A percentile compares a stretch with the other conserved stretches of the same genome.
These are phyloP conservation scores for Halotydeus destructor DNA, from an alignment of 1,140 invertebrate species.

Conservation along the genomic window DNA sequence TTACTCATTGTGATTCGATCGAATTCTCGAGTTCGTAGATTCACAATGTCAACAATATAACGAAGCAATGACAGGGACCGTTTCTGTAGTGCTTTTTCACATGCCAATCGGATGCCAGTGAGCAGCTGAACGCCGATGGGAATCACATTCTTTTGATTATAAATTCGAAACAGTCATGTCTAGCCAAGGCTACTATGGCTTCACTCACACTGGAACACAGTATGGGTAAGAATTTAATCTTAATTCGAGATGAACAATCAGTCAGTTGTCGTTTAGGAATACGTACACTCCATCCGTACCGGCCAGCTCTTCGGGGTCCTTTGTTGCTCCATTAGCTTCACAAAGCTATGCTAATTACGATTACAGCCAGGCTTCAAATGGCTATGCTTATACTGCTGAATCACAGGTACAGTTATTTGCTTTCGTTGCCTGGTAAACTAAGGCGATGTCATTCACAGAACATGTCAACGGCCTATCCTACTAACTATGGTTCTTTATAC, in stretches of 20 bases:
- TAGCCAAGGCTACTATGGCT: constrained; percentile 15
- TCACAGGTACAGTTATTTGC: constrained; percentile 10
- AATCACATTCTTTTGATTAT: too few relatives aligned
- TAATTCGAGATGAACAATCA: neutral
- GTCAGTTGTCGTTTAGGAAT: constrained; percentile 1
- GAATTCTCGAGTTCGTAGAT: too few relatives aligned
- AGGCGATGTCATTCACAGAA: neutral
- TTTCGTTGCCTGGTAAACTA: neutral
- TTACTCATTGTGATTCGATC: too few relatives aligned
- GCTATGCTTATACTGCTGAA: constrained; percentile 14
- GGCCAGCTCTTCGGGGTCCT: neutral
- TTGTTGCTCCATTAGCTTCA: constrained; percentile 8
- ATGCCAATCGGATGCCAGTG: too few relatives aligned
- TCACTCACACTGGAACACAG: constrained; percentile 13
- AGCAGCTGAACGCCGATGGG: too few relatives aligned
- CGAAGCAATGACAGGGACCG: too few relatives aligned
- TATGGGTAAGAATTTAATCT: constrained; percentile 12
- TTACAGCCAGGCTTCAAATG: constrained; percentile 10
- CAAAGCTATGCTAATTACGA: constrained; percentile 11
- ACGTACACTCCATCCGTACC: neutral
- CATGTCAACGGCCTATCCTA: neutral
- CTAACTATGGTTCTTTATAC: neutral
- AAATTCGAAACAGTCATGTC: too few relatives aligned
- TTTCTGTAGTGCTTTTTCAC: too few relatives aligned
- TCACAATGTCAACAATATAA: too few relatives aligned